Base-by-base conservation (phyloP, 2,113 vertebrate genomes). In the Peromyscus californicus region DNA sequence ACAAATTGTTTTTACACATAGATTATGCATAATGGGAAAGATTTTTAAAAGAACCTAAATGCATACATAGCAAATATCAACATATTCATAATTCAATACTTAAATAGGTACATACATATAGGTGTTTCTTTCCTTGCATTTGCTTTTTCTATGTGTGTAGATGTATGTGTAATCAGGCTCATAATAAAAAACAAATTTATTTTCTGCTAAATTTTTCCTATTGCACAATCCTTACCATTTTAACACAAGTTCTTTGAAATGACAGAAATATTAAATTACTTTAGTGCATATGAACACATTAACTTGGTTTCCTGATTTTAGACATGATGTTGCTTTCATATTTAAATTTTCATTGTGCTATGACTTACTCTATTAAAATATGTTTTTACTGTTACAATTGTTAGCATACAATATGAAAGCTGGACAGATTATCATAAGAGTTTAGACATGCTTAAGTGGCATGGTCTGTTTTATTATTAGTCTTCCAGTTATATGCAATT, bases 231-330 rank as follows among this genome's bases (percentile, higher is more conserved):
- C 5, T 79, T 85, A 69, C 6, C 39, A 83, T 74, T 80, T 93
- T 42, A 90, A 3, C 36, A 95, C 39, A 95, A 91, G 74, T 59
- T 79, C 16, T 88, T 93, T 93, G 24, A 94, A 94, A 84, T 93
- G 69, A 74, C 54, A 90, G 7, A 65, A 76, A 65, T 91, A 76
- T 90, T 93, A 89, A 91, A 63, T 36, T 93, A 79, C 63, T 93
- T 82, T 9, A 86, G 31, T 4, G 5, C 33, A 82, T 78, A 54
- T 33, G 85, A 69, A 74, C 36, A 51, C 5, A 79, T 51, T 69
- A 54, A 91, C 89, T 89, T 93, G 54, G 31, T 65, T 90, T 67
- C 91, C 85, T 93, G 87, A 87, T 96, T 80, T 94, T 92, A 87
- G 36, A 61, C 90, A 70, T 48, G 13, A 80, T 26, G 13, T 78